Evolutionary conservation across 2,797 vertebrate genomes (phyloP).

Genomic region (Hephaestus fuliginosus): DNA sequence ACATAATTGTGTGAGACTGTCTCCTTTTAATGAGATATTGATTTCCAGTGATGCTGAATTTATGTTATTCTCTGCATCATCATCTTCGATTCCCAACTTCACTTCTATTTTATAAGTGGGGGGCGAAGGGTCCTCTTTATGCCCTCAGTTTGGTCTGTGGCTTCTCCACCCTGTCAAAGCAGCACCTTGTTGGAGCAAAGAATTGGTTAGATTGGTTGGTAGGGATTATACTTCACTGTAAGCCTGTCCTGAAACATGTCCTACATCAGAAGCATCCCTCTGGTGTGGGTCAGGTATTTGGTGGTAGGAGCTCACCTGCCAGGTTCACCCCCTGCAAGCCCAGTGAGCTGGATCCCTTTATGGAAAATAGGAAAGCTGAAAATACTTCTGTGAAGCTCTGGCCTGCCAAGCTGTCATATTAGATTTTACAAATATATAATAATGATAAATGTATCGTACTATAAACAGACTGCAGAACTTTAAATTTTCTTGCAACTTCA

Average conservation of each 20-base stretch:
- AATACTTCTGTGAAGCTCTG: too few species aligned
- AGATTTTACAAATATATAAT: too few species aligned
- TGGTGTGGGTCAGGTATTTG: too few species aligned
- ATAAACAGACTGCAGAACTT: too few species aligned
- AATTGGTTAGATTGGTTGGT: not conserved
- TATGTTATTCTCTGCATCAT: not conserved
- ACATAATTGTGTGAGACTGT: slow-evolving; percentile 17
- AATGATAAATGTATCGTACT: too few species aligned
- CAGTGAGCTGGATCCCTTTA: slow-evolving; percentile 79
- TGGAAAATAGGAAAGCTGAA: not conserved
- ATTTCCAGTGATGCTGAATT: not conserved
- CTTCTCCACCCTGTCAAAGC: not conserved
- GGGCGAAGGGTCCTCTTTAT: not conserved
- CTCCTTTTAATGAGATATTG: not conserved
- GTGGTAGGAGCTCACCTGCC: slow-evolving; percentile 73
- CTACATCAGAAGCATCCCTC: too few species aligned
- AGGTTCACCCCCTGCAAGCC: slow-evolving; percentile 91
- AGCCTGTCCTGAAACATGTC: too few species aligned
- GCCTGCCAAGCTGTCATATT: too few species aligned
- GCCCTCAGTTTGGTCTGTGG: not conserved
- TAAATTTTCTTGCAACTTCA: too few species aligned
- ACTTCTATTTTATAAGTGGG: too few species aligned
- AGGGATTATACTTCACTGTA: not conserved
- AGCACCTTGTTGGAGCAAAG: not conserved
- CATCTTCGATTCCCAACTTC: too few species aligned